Percentiles rank a stretch among this genome's conserved stretches.
phyloP scores from a whole-genome alignment of 2,113 vertebrate species.

The Oreochromis spilurus region DNA sequence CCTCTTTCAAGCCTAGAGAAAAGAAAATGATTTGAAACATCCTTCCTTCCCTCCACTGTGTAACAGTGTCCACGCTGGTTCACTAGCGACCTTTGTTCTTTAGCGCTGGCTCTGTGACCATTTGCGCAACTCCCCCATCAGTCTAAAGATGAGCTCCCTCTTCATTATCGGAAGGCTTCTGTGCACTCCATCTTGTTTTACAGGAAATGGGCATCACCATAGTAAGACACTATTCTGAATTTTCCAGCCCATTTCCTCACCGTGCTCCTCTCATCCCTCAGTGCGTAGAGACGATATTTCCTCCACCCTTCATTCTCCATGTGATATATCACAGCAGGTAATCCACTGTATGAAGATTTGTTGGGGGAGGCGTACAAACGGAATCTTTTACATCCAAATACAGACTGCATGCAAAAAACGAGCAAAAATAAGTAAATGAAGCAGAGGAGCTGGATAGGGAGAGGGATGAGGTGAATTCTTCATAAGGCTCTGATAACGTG shows the following conservation, averaged over 20 bases:
- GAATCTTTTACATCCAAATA: neutral
- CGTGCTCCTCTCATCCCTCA: constrained; percentile 21
- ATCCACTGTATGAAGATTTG: neutral
- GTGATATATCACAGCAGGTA: constrained; percentile 28
- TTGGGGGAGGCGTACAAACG: neutral
- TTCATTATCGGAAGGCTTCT: constrained; percentile 2
- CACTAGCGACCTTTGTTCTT: neutral
- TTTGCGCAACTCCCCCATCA: constrained; percentile 8
- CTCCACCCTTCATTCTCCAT: neutral
- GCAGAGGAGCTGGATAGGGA: neutral
- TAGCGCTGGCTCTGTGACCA: constrained; percentile 9
- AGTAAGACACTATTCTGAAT: constrained; percentile 21
- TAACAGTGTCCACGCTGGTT: neutral
- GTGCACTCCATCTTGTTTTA: constrained; percentile 39
- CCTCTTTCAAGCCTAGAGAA: neutral
- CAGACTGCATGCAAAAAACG: neutral
- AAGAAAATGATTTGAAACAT: neutral
- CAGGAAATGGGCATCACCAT: constrained; percentile 32
- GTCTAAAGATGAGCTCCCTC: constrained; percentile 4
- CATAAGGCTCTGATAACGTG: neutral
- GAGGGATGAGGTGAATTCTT: neutral
- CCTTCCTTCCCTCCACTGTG: neutral
- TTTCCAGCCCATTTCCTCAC: constrained; percentile 53
- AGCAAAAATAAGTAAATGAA: neutral
- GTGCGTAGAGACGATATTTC: neutral